Base-by-base conservation (phyloP, 1,140 invertebrate species). In the Phymastichus coffea region DNA sequence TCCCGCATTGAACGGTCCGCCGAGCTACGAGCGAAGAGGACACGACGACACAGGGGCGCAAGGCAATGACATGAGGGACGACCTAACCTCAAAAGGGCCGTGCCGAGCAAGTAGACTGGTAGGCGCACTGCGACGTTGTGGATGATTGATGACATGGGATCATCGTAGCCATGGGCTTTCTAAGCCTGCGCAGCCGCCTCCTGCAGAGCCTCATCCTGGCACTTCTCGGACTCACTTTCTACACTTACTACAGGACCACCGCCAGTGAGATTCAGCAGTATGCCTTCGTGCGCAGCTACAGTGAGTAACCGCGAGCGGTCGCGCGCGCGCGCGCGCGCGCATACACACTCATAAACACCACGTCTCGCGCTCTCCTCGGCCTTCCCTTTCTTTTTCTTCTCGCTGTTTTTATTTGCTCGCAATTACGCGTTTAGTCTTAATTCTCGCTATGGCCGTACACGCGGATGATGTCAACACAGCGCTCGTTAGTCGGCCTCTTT, bases 81-180 rank as follows among this genome's bases (percentile, higher is more conserved):
- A n/a, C n/a, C n/a, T n/a, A n/a, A n/a, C n/a, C n/a, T n/a, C n/a
- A n/a, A n/a, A n/a, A n/a, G n/a, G n/a, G n/a, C n/a, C n/a, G n/a
- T n/a, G n/a, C n/a, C n/a, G n/a, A n/a, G n/a, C n/a, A n/a, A n/a
- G n/a, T n/a, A n/a, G n/a, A n/a, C n/a, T n/a, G n/a, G n/a, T n/a
- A n/a, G n/a, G n/a, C n/a, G n/a, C n/a, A n/a, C n/a, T n/a, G n/a
- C n/a, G n/a, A n/a, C n/a, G n/a, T n/a, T n/a, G n/a, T n/a, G n/a
- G n/a, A n/a, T n/a, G n/a, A n/a, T n/a, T n/a, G n/a, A n/a, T n/a
- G n/a, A n/a, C n/a, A n/a, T n/a, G n/a, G n/a, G n/a, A n/a, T n/a
- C n/a, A n/a, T n/a, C n/a, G n/a, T n/a, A n/a, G n/a, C n/a, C n/a
- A 77, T 78, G 77, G 69, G 69, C 66, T 69, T 74, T 58, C 58